A percentile compares a stretch with the other conserved stretches of the same genome.
phyloP scores from a whole-genome alignment of 1,140 invertebrate species.

The Drosophila trapezifrons region DNA sequence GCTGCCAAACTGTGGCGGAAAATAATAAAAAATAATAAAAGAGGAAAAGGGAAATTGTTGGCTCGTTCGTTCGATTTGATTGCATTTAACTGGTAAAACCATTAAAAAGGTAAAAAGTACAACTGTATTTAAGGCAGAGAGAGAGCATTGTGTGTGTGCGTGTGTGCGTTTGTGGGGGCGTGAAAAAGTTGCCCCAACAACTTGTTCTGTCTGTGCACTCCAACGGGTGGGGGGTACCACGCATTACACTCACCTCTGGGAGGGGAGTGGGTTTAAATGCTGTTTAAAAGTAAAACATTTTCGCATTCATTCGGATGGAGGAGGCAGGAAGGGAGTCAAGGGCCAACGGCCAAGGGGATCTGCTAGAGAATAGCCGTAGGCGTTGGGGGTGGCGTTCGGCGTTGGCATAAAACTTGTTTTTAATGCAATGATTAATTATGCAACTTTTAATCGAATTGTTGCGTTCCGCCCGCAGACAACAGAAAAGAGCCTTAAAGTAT shows the following conservation, averaged over 20 bases:
- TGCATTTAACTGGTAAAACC: conserved; percentile 42
- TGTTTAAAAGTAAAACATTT: conserved; percentile 51
- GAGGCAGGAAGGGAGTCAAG: no score
- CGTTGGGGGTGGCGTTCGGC: conserved; percentile 9
- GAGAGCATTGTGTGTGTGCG: not conserved
- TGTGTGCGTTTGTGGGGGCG: conserved; percentile 5
- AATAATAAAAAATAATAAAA: conserved; percentile 19
- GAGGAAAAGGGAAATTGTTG: conserved; percentile 9
- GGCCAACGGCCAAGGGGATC: not conserved
- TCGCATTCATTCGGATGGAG: conserved; percentile 24
- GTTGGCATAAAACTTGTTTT: conserved; percentile 65
- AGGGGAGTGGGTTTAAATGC: conserved; percentile 31
- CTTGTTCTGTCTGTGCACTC: conserved; percentile 51
- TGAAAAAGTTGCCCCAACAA: conserved; percentile 59
- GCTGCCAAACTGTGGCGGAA: conserved; percentile 25
- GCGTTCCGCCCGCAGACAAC: conserved; percentile 26
- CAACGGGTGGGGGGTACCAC: conserved; percentile 7
- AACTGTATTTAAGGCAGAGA: conserved; percentile 17
- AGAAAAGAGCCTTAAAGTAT: conserved; percentile 26
- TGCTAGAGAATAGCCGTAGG: not conserved
- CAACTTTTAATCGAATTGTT: conserved; percentile 68
- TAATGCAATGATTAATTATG: conserved; percentile 76
- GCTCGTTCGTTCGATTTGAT: conserved; percentile 25
- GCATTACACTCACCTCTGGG: not conserved
- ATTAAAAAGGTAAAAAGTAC: conserved; percentile 35